Evolutionary conservation across 2,113 vertebrate genomes (phyloP).

Genomic region (Syrrhaptes paradoxus): DNA sequence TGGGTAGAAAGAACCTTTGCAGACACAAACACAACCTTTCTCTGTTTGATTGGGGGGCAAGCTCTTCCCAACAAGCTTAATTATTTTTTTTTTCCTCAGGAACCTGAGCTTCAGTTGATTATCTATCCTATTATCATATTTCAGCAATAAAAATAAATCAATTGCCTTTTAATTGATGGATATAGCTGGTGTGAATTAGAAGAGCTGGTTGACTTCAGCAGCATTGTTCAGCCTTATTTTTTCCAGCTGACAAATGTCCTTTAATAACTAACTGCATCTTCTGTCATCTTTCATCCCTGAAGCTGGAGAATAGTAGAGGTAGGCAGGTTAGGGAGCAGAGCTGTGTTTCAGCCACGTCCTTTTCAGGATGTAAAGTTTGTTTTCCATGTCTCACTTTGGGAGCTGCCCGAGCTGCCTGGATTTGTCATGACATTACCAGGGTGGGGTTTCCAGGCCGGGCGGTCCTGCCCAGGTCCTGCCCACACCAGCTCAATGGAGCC

Average conservation of each 20-base stretch:
- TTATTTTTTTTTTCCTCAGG: background rate
- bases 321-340: background rate
- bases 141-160: background rate
- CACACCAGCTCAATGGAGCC: background rate
- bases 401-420: constrained; percentile 3
- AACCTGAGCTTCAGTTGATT: background rate
- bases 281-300: background rate
- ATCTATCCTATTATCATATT: background rate
- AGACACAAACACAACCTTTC: background rate
- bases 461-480: constrained; percentile 31
- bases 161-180: background rate
- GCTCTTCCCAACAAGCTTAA: background rate
- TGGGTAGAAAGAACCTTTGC: background rate
- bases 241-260: background rate
- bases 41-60: background rate
- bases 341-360: background rate
- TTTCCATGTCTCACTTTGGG: constrained; percentile 29
- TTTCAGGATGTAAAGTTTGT: background rate
- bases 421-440: constrained; percentile 52
- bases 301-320: background rate
- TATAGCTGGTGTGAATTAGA: background rate
- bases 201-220: background rate
- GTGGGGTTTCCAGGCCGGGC: constrained; percentile 48
- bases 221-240: background rate
- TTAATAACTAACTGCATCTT: background rate